phyloP scores from a whole-genome alignment of 1,140 invertebrate genomes.

The Dolichoris vasculosae region DNA sequence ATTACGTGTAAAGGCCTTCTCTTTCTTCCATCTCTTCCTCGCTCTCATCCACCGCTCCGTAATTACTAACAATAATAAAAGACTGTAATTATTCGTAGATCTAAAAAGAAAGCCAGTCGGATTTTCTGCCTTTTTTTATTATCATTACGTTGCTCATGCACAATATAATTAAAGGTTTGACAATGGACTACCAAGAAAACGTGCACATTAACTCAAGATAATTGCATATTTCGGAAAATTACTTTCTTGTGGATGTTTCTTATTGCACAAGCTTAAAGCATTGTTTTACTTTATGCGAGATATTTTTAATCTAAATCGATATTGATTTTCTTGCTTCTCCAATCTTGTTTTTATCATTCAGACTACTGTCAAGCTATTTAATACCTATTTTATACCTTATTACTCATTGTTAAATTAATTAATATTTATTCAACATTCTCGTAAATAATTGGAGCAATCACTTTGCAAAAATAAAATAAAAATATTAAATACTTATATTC shows the following conservation, averaged over 20 bases:
- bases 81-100: constrained; percentile 24
- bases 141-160: constrained; percentile 12
- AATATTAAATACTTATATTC: not conserved
- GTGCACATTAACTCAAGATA: not conserved
- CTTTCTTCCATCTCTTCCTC: not conserved
- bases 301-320: not conserved
- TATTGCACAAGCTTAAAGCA: constrained; percentile 16
- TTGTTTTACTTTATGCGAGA: not conserved
- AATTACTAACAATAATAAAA: constrained; percentile 46
- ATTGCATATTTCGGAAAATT: constrained; percentile 43
- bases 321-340: too few relatives aligned
- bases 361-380: not conserved
- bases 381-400: not conserved
- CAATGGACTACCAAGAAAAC: constrained; percentile 21
- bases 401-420: not conserved
- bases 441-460: too few relatives aligned
- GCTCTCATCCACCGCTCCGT: not conserved
- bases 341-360: too few relatives aligned
- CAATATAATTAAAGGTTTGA: constrained; percentile 47
- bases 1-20: not conserved
- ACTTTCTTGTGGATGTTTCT: constrained; percentile 18
- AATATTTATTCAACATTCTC: too few relatives aligned
- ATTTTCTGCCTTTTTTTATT: constrained; percentile 33
- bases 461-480: too few relatives aligned
- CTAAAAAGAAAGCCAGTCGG: not conserved